Evolutionary conservation across 92 coral and sea anemone species (phyloP).

Genomic region (Phenganax marumi): DNA sequence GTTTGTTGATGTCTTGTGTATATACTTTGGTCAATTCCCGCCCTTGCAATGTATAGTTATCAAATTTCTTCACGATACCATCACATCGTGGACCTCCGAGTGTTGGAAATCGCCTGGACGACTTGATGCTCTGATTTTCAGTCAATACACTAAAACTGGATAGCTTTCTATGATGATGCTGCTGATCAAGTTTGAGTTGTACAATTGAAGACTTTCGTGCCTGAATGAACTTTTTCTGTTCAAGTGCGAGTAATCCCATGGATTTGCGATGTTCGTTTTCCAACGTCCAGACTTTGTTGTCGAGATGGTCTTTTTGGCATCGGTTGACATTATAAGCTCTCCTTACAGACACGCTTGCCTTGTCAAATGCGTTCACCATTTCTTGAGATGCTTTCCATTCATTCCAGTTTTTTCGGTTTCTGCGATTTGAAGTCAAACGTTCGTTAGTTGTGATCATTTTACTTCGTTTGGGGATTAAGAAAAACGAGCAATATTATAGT

Average conservation of each 20-base stretch:
- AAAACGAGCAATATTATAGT: no score
- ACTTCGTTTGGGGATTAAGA: no score
- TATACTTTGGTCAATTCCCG: not conserved
- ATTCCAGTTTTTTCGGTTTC: constrained; percentile 15
- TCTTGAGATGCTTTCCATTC: constrained; percentile 31
- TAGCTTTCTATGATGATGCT: not conserved
- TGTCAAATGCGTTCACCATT: constrained; percentile 39
- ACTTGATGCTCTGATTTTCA: not conserved
- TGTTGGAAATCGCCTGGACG: not conserved
- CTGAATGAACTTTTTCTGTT: constrained; percentile 24
- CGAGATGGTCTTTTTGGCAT: constrained; percentile 39
- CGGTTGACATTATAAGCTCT: constrained; percentile 42
- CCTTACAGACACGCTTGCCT: constrained; percentile 28
- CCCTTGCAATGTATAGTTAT: not conserved
- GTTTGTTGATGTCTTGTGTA: not conserved
- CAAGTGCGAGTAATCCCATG: constrained; percentile 23
- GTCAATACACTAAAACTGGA: not conserved
- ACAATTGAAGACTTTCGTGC: constrained; percentile 14
- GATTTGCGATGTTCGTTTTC: constrained; percentile 40
- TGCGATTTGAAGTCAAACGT: not conserved
- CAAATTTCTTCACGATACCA: not conserved
- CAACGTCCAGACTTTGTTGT: constrained; percentile 31
- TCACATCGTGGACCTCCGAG: not conserved
- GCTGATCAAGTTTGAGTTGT: not conserved
- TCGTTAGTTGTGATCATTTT: constrained; percentile 10